phyloP scores from a whole-genome alignment of 2,113 vertebrate species.

The Chaenocephalus aceratus region DNA sequence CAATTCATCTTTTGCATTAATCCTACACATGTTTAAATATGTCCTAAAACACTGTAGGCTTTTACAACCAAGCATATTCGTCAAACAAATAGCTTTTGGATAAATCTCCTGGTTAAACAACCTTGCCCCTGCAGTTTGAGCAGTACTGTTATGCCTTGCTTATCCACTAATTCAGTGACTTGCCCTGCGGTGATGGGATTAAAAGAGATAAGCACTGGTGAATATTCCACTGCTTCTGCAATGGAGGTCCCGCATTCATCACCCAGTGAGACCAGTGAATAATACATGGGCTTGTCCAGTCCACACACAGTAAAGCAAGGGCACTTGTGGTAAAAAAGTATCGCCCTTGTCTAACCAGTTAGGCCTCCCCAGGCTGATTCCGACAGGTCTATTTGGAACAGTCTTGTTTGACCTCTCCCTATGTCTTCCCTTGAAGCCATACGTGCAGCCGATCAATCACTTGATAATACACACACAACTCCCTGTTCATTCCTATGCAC shows the following conservation, averaged over 20 bases:
- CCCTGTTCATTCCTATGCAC: conserved; percentile 52
- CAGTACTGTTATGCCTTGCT: conserved; percentile 35
- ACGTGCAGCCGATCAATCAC: conserved; percentile 79
- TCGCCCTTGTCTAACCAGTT: conserved; percentile 78
- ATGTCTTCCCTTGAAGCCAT: conserved; percentile 79
- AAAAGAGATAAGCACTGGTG: conserved; percentile 73
- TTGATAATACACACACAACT: conserved; percentile 70
- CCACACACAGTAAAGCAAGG: conserved; percentile 75
- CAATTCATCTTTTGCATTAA: conserved; percentile 44
- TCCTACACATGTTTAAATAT: conserved; percentile 27
- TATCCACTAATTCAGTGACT: conserved; percentile 63
- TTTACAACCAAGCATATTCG: conserved; percentile 6
- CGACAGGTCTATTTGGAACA: conserved; percentile 82
- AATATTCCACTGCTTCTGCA: conserved; percentile 67
- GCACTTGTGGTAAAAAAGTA: conserved; percentile 68
- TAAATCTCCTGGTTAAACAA: conserved; percentile 56
- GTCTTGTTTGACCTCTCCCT: conserved; percentile 81
- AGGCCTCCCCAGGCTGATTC: conserved; percentile 73
- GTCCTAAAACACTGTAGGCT: conserved; percentile 19
- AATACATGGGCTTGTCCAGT: conserved; percentile 73
- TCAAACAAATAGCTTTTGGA: conserved; percentile 48
- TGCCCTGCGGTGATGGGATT: conserved; percentile 67
- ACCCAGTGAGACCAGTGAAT: conserved; percentile 75
- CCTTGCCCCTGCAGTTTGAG: conserved; percentile 49
- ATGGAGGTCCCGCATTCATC: conserved; percentile 67